phyloP scores from a whole-genome alignment of 1,140 invertebrate species.

The Megalonaias nervosa region DNA sequence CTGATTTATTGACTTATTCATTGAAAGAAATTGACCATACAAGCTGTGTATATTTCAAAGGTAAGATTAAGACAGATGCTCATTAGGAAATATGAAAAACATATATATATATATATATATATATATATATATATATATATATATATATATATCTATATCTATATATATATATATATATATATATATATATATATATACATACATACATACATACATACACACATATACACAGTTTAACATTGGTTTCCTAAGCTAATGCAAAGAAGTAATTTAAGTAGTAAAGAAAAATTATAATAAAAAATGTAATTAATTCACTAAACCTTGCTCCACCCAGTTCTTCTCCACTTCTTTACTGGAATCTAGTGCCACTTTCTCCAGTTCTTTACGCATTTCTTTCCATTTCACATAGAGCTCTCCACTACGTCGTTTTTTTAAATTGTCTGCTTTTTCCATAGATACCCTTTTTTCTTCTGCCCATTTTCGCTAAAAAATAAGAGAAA shows the following conservation, averaged over 20 bases:
- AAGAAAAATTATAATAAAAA: too few species aligned
- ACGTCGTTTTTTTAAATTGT: conserved; percentile 64
- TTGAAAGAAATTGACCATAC: too few species aligned
- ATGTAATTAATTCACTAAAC: conserved; percentile 37
- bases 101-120: background rate
- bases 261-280: background rate
- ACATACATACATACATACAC: too few species aligned
- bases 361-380: conserved; percentile 66
- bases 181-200: background rate
- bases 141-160: too few species aligned
- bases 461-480: conserved; percentile 32
- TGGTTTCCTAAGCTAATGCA: conserved; percentile 2
- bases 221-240: background rate
- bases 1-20: too few species aligned
- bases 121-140: conserved; percentile 14
- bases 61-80: background rate
- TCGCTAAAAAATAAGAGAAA: too few species aligned
- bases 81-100: too few species aligned
- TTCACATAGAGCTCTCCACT: conserved; percentile 69
- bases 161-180: too few species aligned
- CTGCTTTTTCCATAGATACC: conserved; percentile 49
- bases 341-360: conserved; percentile 63
- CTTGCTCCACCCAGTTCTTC: conserved; percentile 69
- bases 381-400: conserved; percentile 63
- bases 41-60: too few species aligned